These are phyloP conservation scores for Fulica atra DNA, from an alignment of 2,113 vertebrate species.

Conservation along the genomic window DNA sequence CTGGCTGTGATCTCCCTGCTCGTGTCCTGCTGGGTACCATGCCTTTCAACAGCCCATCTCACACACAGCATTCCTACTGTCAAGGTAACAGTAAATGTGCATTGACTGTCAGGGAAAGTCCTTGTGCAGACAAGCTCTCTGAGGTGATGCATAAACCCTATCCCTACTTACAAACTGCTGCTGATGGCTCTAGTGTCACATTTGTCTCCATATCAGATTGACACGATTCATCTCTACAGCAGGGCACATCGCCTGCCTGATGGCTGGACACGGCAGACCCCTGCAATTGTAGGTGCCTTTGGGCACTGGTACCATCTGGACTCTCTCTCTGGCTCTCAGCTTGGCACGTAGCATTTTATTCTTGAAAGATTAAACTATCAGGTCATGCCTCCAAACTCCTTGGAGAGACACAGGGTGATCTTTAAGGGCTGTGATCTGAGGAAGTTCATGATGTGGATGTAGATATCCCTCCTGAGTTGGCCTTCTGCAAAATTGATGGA, in stretches of 20 bases:
- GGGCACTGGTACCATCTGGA: background rate
- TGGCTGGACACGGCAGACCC: background rate
- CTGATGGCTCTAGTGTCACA: background rate
- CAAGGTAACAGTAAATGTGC: background rate
- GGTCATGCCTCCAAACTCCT: background rate
- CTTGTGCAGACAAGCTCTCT: background rate
- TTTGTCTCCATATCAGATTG: background rate
- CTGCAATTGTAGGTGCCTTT: background rate
- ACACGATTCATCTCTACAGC: background rate
- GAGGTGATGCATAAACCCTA: background rate
- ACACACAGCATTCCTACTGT: background rate
- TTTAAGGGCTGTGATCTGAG: background rate
- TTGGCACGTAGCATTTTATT: background rate
- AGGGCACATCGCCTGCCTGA: fast-evolving
- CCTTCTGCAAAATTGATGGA: background rate
- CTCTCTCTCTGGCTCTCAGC: background rate
- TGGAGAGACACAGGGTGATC: background rate
- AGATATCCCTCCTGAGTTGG: background rate
- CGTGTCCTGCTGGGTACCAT: background rate
- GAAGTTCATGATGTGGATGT: background rate
- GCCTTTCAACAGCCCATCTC: background rate
- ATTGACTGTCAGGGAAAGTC: background rate
- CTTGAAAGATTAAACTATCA: background rate
- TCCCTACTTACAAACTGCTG: background rate
- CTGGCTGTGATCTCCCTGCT: background rate